Evolutionary conservation across 2,888 invertebrate genomes (phyloP), one percentile per base, ranked within the genome.

Genomic region (Pammene fasciana): DNA sequence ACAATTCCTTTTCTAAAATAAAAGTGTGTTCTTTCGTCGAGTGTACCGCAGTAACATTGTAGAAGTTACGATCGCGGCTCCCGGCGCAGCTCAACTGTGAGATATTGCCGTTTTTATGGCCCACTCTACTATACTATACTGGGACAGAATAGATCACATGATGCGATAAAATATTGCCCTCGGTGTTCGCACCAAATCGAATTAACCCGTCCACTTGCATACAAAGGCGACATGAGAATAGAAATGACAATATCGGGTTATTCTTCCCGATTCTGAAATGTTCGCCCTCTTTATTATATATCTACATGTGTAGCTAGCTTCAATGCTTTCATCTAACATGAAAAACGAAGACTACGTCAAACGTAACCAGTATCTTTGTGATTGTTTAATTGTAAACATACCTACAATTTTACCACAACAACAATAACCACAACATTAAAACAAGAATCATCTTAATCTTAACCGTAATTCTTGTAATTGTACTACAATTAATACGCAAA

Each of bases 131-230:
- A 89, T 89, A 89, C 88, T 90, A 90, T 85, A 86, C 87, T 87
- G 86, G 89, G 87, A 90, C 89, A 91, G 89, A 91, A 91, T 88
- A 91, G 92, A 92, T 92, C 92, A 91, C 91, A 92, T 90, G 90
- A 90, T 92, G 86, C 90, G 87, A 92, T 92, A 91, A 92, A 92
- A 92, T 91, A 92, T 91, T 86, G 88, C 90, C 88, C 88, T 88
- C 86, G 84, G 86, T 86, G 85, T 85, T 86, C 82, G 81, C 82
- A 84, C 85, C 87, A 91, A 92, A 92, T 92, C 86, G 92, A 91
- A 89, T 92, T 92, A 92, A 91, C 90, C 91, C 92, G 90, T 92
- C 92, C 90, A 90, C 92, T 90, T 90, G 91, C 91, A 91, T 92
- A 88, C 90, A 87, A 89, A 90, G 85, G 84, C 86, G 86, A 87